Evolutionary conservation across 2,797 vertebrate genomes (phyloP), one percentile per base, ranked within the genome.

Genomic region (Hyperoplus immaculatus): DNA sequence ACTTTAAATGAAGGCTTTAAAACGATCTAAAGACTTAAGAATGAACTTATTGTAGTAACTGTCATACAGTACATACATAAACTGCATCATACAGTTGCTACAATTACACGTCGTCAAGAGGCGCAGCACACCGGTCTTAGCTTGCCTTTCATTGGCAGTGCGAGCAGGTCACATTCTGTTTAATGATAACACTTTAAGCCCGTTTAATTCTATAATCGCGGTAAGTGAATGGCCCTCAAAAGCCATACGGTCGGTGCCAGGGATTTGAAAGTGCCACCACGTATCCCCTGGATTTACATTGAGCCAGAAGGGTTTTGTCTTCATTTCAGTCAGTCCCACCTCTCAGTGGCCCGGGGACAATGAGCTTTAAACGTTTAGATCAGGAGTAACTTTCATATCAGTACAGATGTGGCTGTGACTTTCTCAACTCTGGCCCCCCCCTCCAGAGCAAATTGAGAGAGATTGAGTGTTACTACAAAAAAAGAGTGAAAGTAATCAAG

Each of bases 201-300:
- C 49, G 82, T 92, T 94, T 93, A 92, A 94, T 93, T 94, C 83
- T 90, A 75, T 93, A 93, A 92, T 92, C 85, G 51, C 73, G 73
- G 87, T 88, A 63, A 72, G 83, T 88, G 93, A 93, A 92, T 74
- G 88, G 82, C 79, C 83, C 73, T 85, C 69, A 87, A 77, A 75
- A 88, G 85, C 67, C 66, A 71, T 29, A 29, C 49, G 69, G 81
- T 85, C 75, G 81, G 84, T 88, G 87, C 81, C 69, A 73, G 77
- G 80, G 83, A 87, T 91, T 90, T 93, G 69, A 90, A 85, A 68
- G 77, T 64, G 45, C 50, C 15, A 42, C 36, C 29, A 55, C 5
- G 61, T 85, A 79, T 87, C 77, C 29, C 53, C n/a, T 63, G 67
- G 72, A 62, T 90, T 89, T 84, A 77, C 79, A 83, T 79, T 12